Base-by-base conservation (phyloP, 2,797 vertebrate species). In the Hipposideros larvatus region DNA sequence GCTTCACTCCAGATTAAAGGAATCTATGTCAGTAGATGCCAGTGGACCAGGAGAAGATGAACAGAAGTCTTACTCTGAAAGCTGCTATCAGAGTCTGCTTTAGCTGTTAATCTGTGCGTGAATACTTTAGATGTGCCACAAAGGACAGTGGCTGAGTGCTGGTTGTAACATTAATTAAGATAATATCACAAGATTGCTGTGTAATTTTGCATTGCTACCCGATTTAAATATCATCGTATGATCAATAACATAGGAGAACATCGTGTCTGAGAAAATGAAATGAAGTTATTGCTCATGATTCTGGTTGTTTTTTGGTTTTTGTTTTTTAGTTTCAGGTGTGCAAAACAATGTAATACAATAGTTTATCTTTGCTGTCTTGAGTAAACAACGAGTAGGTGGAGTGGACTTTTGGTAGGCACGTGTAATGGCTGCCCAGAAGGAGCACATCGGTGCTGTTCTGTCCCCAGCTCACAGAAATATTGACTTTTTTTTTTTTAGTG, bases 401-500 rank as follows among this genome's bases (percentile, higher is more conserved):
- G 34, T 7, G 79, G 61, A 63, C 77, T 96, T 90, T 95, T 71
- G 78, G 41, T 51, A n/a, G 71, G 53, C 55, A 65, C 19, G 8
- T 7, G 11, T n/a, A 68, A 78, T 48, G 89, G 73, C 41, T 75
- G 75, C 91, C 74, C 83, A 93, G 93, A 98, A 95, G 95, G 83
- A 73, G 96, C 94, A 90, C 70, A 94, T 88, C 90, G 91, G 73
- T 21, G 19, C 51, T 87, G 73, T 87, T 86, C 77, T 34, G 11
- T 90, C 71, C 77, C 74, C 1, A 11, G 93, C 59, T 96, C 89
- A 84, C 71, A 96, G 94, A 97, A 97, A 96, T 96, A 92, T 83
- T 93, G 87, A 93, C 87, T 95, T 93, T 88, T 97, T 95, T 88
- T 97, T 95, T 96, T 97, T 95, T 89, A 94, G 86, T 82, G 92